These are phyloP conservation scores for Trisateles emortualis DNA, from an alignment of 2,888 invertebrate species.

Conservation along the genomic window DNA sequence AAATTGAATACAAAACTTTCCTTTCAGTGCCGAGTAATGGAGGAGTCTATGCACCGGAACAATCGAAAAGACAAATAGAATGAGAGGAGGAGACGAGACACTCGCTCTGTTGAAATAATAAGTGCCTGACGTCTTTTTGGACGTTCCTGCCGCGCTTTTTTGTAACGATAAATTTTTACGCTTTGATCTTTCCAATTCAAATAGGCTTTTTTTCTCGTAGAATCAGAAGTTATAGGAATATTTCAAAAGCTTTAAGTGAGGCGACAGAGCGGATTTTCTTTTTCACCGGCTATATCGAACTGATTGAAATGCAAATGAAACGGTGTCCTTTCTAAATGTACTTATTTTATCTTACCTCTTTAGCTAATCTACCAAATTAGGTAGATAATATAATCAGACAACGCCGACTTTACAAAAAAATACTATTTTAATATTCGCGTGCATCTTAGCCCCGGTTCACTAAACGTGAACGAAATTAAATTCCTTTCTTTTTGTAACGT, in stretches of 20 bases:
- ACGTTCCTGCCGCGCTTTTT: constrained; percentile 75
- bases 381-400: constrained; percentile 50
- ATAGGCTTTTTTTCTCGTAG: constrained; percentile 82
- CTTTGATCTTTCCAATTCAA: constrained; percentile 87
- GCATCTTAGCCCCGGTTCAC: not conserved
- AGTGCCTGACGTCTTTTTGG: constrained; percentile 84
- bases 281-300: constrained; percentile 82
- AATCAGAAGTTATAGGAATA: constrained; percentile 85
- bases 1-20: constrained; percentile 88
- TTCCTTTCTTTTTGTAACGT: constrained; percentile 18
- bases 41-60: constrained; percentile 87
- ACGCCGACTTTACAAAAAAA: not conserved
- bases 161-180: constrained; percentile 84
- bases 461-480: constrained; percentile 13
- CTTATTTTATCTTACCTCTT: constrained; percentile 77
- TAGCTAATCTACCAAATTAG: constrained; percentile 72
- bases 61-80: constrained; percentile 87
- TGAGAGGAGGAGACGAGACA: constrained; percentile 80
- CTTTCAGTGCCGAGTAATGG: constrained; percentile 87
- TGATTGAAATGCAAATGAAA: constrained; percentile 86
- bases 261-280: constrained; percentile 83
- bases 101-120: constrained; percentile 84
- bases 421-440: not conserved
- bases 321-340: constrained; percentile 79
- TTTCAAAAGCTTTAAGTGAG: constrained; percentile 85